Evolutionary conservation across 2,888 invertebrate species (phyloP).

Genomic region (Alcis repandata): DNA sequence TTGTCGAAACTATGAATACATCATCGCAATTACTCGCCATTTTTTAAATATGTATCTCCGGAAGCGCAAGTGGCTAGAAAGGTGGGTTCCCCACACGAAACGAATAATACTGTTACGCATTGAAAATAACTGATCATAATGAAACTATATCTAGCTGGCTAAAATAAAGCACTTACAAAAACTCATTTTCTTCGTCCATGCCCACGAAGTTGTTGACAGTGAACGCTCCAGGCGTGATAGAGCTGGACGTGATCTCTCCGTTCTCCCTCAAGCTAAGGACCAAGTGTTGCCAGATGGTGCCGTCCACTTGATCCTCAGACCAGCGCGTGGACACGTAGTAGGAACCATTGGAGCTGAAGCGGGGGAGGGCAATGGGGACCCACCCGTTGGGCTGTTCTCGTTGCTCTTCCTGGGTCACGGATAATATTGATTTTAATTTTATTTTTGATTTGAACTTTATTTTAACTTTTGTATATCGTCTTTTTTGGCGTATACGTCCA

Average conservation of each 20-base stretch:
- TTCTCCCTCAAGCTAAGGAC: slow-evolving; percentile 67
- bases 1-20: no score
- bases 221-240: slow-evolving; percentile 85
- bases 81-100: no score
- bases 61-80: no score
- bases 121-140: no score
- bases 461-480: no score
- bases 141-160: no score
- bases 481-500: no score
- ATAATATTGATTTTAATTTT: background rate
- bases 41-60: no score
- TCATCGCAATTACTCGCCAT: no score
- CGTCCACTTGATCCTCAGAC: slow-evolving; percentile 72
- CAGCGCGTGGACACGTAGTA: slow-evolving; percentile 77
- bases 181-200: slow-evolving; percentile 71
- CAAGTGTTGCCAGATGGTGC: slow-evolving; percentile 83
- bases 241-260: slow-evolving; percentile 66
- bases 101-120: no score
- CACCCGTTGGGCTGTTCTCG: slow-evolving; percentile 89
- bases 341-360: slow-evolving; percentile 79
- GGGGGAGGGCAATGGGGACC: slow-evolving; percentile 88
- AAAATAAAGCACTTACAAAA: slow-evolving; percentile 66
- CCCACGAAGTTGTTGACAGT: slow-evolving; percentile 88
- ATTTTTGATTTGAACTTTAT: no score
- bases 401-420: slow-evolving; percentile 71